Conservation (phyloP, 2,888 invertebrate species). For the Hartigia nigra region DNA sequence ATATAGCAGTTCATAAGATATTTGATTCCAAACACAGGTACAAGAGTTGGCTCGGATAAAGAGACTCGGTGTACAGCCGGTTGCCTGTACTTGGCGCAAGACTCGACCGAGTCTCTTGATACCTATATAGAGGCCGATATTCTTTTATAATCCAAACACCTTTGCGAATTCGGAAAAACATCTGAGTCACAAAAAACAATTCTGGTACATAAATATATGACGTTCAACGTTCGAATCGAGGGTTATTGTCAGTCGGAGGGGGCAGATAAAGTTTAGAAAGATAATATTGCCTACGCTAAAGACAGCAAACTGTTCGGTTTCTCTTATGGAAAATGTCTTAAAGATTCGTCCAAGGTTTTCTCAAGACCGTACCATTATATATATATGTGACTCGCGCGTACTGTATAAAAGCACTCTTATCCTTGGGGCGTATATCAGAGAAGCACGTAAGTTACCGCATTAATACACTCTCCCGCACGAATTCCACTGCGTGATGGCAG, state of each 20-base stretch:
- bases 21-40: too few species aligned
- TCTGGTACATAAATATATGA: not conserved
- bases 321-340: not conserved
- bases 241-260: not conserved
- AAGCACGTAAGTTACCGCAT: conserved; percentile 4
- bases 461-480: conserved; percentile 3
- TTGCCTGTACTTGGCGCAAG: too few species aligned
- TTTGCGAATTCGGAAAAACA: not conserved
- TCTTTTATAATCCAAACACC: not conserved
- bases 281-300: not conserved
- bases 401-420: not conserved
- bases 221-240: not conserved
- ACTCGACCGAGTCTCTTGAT: too few species aligned
- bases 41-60: too few species aligned
- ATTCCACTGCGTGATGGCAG: conserved; percentile 3
- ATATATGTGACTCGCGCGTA: not conserved
- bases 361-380: not conserved
- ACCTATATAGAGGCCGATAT: not conserved
- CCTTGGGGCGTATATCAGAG: not conserved
- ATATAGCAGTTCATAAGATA: too few species aligned
- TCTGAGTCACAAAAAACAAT: not conserved
- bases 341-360: not conserved
- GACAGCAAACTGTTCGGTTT: not conserved
- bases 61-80: too few species aligned
- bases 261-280: not conserved